Evolutionary conservation across 2,888 invertebrate genomes (phyloP).

Genomic region (Phyto melanocephala): DNA sequence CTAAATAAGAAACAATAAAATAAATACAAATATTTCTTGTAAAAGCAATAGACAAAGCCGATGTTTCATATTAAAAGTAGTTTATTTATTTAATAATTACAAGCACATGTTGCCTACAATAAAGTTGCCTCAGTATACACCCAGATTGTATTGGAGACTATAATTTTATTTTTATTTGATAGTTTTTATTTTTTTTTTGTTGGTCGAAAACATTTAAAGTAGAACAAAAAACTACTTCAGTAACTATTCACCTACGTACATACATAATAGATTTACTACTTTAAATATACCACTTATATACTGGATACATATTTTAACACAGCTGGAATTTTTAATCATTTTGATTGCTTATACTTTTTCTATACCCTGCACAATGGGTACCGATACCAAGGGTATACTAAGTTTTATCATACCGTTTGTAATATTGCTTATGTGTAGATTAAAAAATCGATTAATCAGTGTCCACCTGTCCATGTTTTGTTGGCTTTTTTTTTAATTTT

Average conservation of each 20-base stretch:
- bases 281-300: background rate
- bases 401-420: too few relatives aligned
- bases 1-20: background rate
- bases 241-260: background rate
- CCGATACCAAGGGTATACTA: too few relatives aligned
- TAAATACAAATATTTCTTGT: background rate
- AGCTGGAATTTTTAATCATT: conserved; percentile 44
- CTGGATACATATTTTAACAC: background rate
- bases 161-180: background rate
- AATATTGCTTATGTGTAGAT: too few relatives aligned
- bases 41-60: background rate
- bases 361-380: too few relatives aligned
- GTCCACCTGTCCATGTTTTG: too few relatives aligned
- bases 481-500: too few relatives aligned
- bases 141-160: background rate
- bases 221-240: background rate
- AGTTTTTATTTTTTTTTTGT: background rate
- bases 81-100: conserved; percentile 44
- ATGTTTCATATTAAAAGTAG: background rate
- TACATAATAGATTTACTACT: background rate
- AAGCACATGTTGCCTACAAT: conserved; percentile 29
- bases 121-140: background rate
- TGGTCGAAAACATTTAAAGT: background rate
- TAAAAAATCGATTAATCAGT: too few relatives aligned
- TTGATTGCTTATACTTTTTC: background rate